Base-by-base conservation (phyloP, 1,140 invertebrate species). In the Atta colombica region DNA sequence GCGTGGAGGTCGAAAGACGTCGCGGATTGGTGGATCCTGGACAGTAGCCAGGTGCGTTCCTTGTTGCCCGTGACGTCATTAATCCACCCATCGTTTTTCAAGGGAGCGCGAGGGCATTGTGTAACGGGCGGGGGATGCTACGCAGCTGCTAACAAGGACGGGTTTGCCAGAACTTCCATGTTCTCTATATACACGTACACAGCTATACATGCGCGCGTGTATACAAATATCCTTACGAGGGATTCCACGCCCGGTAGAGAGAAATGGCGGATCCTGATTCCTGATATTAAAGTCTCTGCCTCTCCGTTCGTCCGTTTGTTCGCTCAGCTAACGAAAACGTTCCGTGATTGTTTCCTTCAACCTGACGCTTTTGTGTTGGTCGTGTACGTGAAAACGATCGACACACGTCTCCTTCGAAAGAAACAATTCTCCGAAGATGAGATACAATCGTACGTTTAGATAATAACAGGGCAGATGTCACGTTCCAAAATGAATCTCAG, bases 111-210 rank as follows among this genome's bases (percentile, higher is more conserved):
- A 91, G 86, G 89, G 89, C 87, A 95, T 95, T 95, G 94, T 95
- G 90, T 92, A 94, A 94, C 93, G 87, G 92, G 93, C 91, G 93
- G 92, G 94, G 94, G 94, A 95, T 94, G 93, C 91, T 90, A 94
- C 88, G 94, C 94, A 95, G 94, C 94, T 95, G 94, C 93, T 94
- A 94, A 94, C 94, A 93, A 94, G 94, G 92, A 94, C 93, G 93
- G 92, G 92, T 94, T 94, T 92, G 92, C 91, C 91, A 92, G 21
- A 21, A 92, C 86, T 89, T 92, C 86, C 74, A 78, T 84, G 84
- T 78, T 82, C 39, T 69, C 51, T 45, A 72, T 81, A 66, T n/a
- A n/a, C 72, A 28, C 74, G 60, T 25, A 72, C 45, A 89, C 61
- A 18, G 7, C 71, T 71, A 84, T 61, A 88, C 74, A 72, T 4